Percentiles rank a stretch among this genome's conserved stretches.
Conservation (phyloP, 2,797 vertebrate species). For the Sardinella longiceps region DNA sequence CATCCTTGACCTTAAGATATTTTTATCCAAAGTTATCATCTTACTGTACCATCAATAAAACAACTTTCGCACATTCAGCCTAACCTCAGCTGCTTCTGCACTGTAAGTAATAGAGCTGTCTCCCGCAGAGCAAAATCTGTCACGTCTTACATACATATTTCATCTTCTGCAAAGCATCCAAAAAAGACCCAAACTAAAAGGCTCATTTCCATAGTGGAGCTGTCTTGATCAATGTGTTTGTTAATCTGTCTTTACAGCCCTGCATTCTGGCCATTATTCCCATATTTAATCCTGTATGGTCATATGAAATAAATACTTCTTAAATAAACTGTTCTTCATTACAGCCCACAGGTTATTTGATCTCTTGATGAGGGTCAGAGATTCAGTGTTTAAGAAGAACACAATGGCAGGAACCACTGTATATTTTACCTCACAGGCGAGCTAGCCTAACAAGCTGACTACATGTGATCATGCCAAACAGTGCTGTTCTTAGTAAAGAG, state of each 20-base stretch:
- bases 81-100: background rate
- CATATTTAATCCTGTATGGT: background rate
- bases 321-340: too few relatives aligned
- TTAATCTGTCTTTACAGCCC: background rate
- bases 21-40: background rate
- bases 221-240: background rate
- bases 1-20: constrained; percentile 11
- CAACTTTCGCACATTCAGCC: background rate
- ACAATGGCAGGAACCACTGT: background rate
- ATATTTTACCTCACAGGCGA: too few relatives aligned
- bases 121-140: background rate
- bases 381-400: too few relatives aligned
- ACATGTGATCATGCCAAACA: background rate
- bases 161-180: background rate
- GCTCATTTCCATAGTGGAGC: background rate
- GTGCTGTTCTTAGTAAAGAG: too few relatives aligned
- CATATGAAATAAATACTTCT: background rate
- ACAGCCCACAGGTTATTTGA: background rate
- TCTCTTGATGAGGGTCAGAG: too few relatives aligned
- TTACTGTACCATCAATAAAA: background rate
- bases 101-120: background rate
- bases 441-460: background rate
- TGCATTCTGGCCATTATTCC: background rate
- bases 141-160: background rate
- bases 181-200: background rate